Percentiles rank a stretch among this genome's conserved stretches.
phyloP scores from a whole-genome alignment of 2,888 invertebrate genomes.

The Macrosoma leucophasiata region DNA sequence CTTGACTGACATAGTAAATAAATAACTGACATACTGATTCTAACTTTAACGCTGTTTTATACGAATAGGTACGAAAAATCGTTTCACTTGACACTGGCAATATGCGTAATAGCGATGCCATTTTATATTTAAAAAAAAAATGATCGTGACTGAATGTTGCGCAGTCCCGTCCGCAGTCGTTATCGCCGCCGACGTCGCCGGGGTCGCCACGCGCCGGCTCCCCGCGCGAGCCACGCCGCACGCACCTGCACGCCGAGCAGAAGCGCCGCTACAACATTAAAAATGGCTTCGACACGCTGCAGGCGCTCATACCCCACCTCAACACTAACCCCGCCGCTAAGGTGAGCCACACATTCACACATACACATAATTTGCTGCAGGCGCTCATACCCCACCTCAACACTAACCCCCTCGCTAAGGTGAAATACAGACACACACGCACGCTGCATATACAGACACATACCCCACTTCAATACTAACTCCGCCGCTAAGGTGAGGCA shows the following conservation, averaged over 20 bases:
- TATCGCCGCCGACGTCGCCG: constrained; percentile 79
- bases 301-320: constrained; percentile 93
- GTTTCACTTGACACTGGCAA: no score
- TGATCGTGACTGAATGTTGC: no score
- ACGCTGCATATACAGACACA: background rate
- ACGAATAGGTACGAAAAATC: no score
- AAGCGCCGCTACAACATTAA: constrained; percentile 97
- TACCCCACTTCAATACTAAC: background rate
- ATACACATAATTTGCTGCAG: background rate
- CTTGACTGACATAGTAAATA: no score
- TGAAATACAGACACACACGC: no score
- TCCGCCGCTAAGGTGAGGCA: background rate
- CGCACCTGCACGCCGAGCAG: constrained; percentile 97
- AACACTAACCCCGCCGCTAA: constrained; percentile 93
- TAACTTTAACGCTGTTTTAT: no score
- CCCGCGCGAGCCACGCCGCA: constrained; percentile 84
- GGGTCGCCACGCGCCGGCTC: constrained; percentile 57
- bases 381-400: background rate
- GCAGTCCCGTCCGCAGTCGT: constrained; percentile 37
- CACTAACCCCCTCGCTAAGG: background rate
- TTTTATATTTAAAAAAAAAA: no score
- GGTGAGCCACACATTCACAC: constrained; percentile 52
- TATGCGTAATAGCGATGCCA: no score
- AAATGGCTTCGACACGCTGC: constrained; percentile 95
- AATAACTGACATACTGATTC: no score